Conservation (phyloP, 2,113 vertebrate genomes). For the Passer domesticus region DNA sequence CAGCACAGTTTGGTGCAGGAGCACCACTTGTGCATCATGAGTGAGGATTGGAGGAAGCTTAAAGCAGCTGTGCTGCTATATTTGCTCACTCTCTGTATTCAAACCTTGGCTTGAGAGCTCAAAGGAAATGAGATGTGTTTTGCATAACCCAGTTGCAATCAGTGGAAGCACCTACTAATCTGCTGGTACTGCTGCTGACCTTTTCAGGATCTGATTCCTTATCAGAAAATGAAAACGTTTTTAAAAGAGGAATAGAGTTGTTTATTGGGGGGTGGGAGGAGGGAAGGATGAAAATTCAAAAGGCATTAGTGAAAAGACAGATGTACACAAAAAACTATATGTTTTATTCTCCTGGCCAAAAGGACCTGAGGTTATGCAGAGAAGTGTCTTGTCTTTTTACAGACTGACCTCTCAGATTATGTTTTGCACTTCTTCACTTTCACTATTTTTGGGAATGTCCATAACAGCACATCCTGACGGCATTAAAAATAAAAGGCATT, state of each 20-base stretch:
- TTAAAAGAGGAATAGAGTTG: neutral
- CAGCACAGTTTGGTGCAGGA: conserved; percentile 25
- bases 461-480: neutral
- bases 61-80: conserved; percentile 61
- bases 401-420: neutral
- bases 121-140: conserved; percentile 63
- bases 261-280: neutral
- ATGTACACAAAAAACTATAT: neutral
- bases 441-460: neutral
- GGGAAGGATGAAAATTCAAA: neutral
- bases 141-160: conserved; percentile 60
- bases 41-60: conserved; percentile 32
- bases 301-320: neutral
- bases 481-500: neutral
- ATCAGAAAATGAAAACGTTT: conserved; percentile 28
- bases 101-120: conserved; percentile 59
- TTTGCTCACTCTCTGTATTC: conserved; percentile 56
- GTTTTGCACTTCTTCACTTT: neutral
- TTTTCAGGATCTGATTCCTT: conserved; percentile 18
- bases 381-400: neutral
- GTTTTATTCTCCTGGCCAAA: neutral
- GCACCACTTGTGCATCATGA: conserved; percentile 34
- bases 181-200: conserved; percentile 30
- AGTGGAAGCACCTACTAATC: conserved; percentile 58
- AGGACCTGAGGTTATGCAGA: neutral